Base-by-base conservation (phyloP, 2,888 invertebrate genomes). In the Rosalia funebris region DNA sequence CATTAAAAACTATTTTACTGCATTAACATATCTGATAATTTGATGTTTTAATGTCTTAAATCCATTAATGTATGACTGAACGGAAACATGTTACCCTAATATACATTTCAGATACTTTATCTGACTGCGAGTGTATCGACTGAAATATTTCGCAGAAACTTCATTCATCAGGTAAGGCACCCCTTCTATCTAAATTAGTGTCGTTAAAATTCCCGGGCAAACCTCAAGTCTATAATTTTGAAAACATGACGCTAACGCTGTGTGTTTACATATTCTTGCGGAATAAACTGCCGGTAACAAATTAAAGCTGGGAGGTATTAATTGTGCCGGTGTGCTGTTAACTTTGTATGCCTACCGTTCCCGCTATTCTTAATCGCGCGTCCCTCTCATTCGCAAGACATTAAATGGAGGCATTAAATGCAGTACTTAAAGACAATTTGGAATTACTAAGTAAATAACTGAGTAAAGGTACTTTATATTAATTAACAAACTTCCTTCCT, bases 241-340 rank as follows among this genome's bases (percentile, higher is more conserved):
- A 72, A 72, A 75, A 74, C 71, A 72, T 71, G 73, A 74, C 73
- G 69, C 65, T 69, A 72, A 71, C 66, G 68, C 71, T 70, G 66
- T 71, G 68, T 75, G 73, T 75, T 76, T 77, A 77, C 76, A 76
- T 77, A 77, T 76, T 76, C 73, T 68, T 69, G 71, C 65, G 76
- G 72, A 73, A 72, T 71, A 75, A 75, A 77, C 71, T 76, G 75
- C 74, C 71, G 71, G 71, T 73, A 76, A 76, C 76, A 76, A 77
- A 78, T 77, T 77, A 77, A 75, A 73, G 68, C 73, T 71, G 69
- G n/a, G 62, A 68, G 73, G 72, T 75, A 75, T 73, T 75, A 75
- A 77, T 77, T 75, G 75, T 71, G 69, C 66, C 72, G 71, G 74
- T 67, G 69, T 66, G 65, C 70, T 63, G 70, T 66, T 69, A 64